A percentile compares a stretch with the other conserved stretches of the same genome.
Conservation (phyloP, 2,797 vertebrate genomes). For the Muscicapa striata region DNA sequence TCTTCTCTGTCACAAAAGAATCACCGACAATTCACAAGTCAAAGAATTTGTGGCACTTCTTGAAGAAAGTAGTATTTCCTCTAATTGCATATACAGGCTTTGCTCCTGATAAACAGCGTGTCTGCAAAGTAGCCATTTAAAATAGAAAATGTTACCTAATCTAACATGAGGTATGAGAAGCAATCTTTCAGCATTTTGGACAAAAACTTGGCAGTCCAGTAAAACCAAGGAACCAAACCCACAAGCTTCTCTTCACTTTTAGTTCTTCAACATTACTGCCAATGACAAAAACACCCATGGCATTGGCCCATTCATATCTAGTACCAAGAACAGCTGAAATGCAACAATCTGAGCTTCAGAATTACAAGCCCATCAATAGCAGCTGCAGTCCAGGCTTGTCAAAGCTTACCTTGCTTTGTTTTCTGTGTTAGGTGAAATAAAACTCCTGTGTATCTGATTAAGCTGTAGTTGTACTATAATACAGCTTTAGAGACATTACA, state of each 20-base stretch:
- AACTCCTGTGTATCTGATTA: not conserved
- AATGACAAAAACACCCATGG: not conserved
- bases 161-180: not conserved
- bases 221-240: not conserved
- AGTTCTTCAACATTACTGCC: not conserved
- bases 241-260: not conserved
- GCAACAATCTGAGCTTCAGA: not conserved
- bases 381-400: not conserved
- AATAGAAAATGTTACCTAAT: not conserved
- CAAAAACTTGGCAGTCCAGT: not conserved
- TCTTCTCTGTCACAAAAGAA: not conserved
- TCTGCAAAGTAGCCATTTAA: not conserved
- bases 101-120: fast-evolving
- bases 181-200: not conserved
- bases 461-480: not conserved
- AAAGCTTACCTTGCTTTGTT: not conserved
- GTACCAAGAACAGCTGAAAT: not conserved
- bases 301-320: not conserved
- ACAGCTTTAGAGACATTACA: not conserved
- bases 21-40: not conserved
- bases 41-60: not conserved
- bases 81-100: not conserved
- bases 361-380: not conserved
- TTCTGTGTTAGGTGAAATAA: not conserved
- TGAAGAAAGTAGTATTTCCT: not conserved